Conservation (phyloP, 2,888 invertebrate genomes). For the Megastigmus dorsalis region DNA sequence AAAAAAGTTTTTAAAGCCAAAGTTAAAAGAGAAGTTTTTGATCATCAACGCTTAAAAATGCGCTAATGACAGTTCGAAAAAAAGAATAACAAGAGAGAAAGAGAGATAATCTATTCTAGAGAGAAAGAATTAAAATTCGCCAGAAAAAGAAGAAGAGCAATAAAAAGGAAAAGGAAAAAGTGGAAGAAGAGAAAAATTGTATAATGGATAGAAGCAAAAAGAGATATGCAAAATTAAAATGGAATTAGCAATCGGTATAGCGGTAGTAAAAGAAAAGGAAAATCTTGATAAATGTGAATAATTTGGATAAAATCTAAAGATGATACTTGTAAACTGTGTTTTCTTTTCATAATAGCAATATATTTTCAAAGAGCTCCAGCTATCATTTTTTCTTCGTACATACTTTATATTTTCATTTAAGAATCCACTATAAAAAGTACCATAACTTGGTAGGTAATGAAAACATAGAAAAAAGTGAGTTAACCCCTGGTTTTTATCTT, state of each 20-base stretch:
- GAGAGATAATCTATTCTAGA: slow-evolving; percentile 34
- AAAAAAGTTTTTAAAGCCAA: too few species aligned
- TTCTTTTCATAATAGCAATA: too few species aligned
- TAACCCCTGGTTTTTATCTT: too few species aligned
- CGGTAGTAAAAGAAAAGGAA: slow-evolving; percentile 1
- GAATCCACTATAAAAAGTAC: too few species aligned
- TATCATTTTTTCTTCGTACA: too few species aligned
- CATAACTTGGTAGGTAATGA: too few species aligned
- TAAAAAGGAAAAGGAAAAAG: slow-evolving; percentile 10
- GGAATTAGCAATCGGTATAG: slow-evolving; percentile 38
- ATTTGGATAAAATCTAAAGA: slow-evolving; percentile 6
- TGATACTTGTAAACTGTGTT: background rate
- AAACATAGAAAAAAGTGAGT: too few species aligned
- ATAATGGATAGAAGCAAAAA: slow-evolving; percentile 31
- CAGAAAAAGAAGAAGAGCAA: slow-evolving; percentile 24
- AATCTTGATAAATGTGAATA: slow-evolving; percentile 17
- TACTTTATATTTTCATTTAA: too few species aligned
- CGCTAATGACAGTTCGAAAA: slow-evolving; percentile 42
- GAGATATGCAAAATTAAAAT: slow-evolving; percentile 35
- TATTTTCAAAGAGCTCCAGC: too few species aligned
- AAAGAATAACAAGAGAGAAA: slow-evolving; percentile 8
- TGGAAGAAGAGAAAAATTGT: slow-evolving; percentile 46
- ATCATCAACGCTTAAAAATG: slow-evolving; percentile 47
- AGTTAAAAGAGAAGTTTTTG: slow-evolving; percentile 50
- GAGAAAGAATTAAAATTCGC: slow-evolving; percentile 39